Evolutionary conservation across 2,888 invertebrate species (phyloP).

Genomic region (Zelleria hepariella): DNA sequence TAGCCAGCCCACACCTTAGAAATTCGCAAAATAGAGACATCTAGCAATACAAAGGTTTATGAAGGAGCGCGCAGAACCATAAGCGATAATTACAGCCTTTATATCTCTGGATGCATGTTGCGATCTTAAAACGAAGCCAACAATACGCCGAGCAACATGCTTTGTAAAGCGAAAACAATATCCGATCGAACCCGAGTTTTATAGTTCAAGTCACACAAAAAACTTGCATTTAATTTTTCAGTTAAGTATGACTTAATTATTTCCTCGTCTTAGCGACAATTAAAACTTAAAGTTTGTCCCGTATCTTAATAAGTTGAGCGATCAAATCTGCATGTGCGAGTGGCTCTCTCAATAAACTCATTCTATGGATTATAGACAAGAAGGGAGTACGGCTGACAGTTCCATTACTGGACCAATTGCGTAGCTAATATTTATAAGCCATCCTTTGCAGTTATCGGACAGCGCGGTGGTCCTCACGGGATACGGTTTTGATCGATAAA

Average conservation of each 20-base stretch:
- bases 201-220: neutral
- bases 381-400: constrained; percentile 50
- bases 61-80: constrained; percentile 53
- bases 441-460: constrained; percentile 37
- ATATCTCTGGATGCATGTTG: constrained; percentile 41
- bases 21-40: constrained; percentile 70
- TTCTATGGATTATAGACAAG: constrained; percentile 54
- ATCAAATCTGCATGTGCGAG: constrained; percentile 38
- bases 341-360: constrained; percentile 56
- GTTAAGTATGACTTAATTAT: neutral
- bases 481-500: constrained; percentile 63
- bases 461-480: constrained; percentile 57
- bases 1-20: constrained; percentile 70
- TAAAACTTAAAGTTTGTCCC: neutral
- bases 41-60: constrained; percentile 44
- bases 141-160: constrained; percentile 28
- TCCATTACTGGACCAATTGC: constrained; percentile 48
- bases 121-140: constrained; percentile 42
- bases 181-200: neutral
- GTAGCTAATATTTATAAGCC: constrained; percentile 48
- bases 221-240: too few species aligned
- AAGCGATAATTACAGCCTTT: constrained; percentile 68
- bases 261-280: constrained; percentile 11
- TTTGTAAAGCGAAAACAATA: neutral
- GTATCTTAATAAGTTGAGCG: constrained; percentile 11